A percentile compares a stretch with the other conserved stretches of the same genome.
These are phyloP conservation scores for Euspilapteryx auroguttella DNA, from an alignment of 2,888 invertebrate species.

Conservation along the genomic window DNA sequence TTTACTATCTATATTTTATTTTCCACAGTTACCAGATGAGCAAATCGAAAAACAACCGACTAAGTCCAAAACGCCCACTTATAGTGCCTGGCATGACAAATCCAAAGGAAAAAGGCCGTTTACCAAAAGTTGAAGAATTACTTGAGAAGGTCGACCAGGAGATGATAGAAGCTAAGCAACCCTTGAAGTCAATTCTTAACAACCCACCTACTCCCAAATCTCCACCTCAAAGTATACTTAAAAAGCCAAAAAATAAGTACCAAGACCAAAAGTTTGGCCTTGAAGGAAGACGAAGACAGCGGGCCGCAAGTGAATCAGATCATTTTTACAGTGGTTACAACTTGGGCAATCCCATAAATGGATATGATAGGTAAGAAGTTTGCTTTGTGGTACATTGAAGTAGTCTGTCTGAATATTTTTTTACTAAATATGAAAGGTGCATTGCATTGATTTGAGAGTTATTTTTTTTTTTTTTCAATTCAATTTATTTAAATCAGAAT, in stretches of 20 bases:
- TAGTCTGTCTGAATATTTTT: no score
- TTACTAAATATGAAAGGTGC: no score
- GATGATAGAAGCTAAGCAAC: conserved; percentile 31
- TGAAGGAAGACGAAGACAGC: conserved; percentile 43
- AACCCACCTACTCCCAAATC: conserved; percentile 37
- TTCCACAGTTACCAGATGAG: conserved; percentile 38
- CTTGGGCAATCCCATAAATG: conserved; percentile 26
- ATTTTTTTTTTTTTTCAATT: no score
- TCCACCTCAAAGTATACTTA: conserved; percentile 39
- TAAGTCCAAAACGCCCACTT: conserved; percentile 34
- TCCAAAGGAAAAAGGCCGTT: conserved; percentile 16
- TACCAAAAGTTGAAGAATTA: conserved; percentile 51
- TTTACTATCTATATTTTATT: no score
- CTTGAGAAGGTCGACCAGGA: conserved; percentile 45
- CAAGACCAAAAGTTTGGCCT: conserved; percentile 22
- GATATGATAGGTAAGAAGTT: conserved; percentile 35
- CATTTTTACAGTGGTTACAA: conserved; percentile 31
- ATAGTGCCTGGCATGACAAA: conserved; percentile 12
- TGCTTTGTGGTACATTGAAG: no score
- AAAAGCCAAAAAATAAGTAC: conserved; percentile 40
- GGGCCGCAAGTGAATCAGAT: conserved; percentile 54
- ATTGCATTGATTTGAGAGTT: no score
- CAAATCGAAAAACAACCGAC: conserved; percentile 33
- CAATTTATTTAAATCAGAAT: no score
- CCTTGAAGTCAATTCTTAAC: conserved; percentile 50